Conservation (phyloP, 2,888 invertebrate species). For the Campoletis raptor region DNA sequence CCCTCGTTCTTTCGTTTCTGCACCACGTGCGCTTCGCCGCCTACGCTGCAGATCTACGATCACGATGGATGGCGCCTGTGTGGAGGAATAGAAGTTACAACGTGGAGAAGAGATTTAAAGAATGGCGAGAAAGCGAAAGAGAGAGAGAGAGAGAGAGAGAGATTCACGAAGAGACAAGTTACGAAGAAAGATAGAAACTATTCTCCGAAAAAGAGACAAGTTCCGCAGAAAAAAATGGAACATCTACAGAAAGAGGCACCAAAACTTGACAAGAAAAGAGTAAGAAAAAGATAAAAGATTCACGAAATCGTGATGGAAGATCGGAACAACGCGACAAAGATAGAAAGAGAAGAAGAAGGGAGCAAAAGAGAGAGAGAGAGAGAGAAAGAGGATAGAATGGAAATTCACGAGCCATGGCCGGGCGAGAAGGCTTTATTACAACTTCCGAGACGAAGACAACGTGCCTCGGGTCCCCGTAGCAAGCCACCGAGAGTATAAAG, state of each 20-base stretch:
- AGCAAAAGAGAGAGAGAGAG: conserved; percentile 31
- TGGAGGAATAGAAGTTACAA: conserved; percentile 38
- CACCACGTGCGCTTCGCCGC: conserved; percentile 66
- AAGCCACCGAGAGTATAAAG: conserved; percentile 24
- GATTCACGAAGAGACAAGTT: background rate
- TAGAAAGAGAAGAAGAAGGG: conserved; percentile 19
- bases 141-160: conserved; percentile 47
- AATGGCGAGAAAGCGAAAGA: conserved; percentile 50
- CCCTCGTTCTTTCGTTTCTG: conserved; percentile 30
- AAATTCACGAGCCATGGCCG: conserved; percentile 67
- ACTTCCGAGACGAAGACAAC: conserved; percentile 58
- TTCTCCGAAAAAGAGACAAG: background rate
- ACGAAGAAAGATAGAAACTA: background rate
- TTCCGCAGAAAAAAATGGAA: background rate
- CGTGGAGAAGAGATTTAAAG: conserved; percentile 65
- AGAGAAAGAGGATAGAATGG: conserved; percentile 57
- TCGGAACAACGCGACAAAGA: conserved; percentile 44
- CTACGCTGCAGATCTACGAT: conserved; percentile 80
- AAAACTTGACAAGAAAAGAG: background rate
- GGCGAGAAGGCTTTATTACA: conserved; percentile 67
- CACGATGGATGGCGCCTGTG: conserved; percentile 75
- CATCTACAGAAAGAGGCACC: background rate
- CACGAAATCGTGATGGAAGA: conserved; percentile 11
- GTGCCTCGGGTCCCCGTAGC: conserved; percentile 21
- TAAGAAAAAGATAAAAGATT: conserved; percentile 38